These are phyloP conservation scores for Anagyrus pseudococci DNA, from an alignment of 2,888 invertebrate species.

Conservation along the genomic window DNA sequence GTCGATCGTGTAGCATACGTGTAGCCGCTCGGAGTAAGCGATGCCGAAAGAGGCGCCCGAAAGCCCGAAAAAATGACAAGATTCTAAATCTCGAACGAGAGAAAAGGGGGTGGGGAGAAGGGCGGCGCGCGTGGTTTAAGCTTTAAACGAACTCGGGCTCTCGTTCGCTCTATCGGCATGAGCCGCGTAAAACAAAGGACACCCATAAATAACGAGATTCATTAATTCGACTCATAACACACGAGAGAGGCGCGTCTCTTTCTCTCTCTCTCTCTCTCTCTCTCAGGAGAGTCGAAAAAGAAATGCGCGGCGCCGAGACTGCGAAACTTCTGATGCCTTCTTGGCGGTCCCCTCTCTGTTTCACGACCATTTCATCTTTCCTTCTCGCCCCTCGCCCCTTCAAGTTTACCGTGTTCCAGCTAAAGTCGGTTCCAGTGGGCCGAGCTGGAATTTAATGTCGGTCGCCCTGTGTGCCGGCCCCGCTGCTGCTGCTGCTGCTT, in stretches of 20 bases:
- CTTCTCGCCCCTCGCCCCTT: neutral
- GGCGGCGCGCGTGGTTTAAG: no score
- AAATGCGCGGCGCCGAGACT: slow-evolving; percentile 20
- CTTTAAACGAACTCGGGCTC: no score
- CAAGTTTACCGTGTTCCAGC: no score
- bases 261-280: slow-evolving; percentile 32
- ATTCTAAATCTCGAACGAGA: slow-evolving; percentile 35
- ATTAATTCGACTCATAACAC: slow-evolving; percentile 36
- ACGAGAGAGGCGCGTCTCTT: neutral
- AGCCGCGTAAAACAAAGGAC: slow-evolving; percentile 33
- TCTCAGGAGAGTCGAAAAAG: neutral
- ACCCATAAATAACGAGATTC: slow-evolving; percentile 37
- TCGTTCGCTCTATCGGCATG: no score
- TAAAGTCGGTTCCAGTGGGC: no score
- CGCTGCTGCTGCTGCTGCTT: slow-evolving; percentile 5
- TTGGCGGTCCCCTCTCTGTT: neutral
- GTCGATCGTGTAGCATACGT: no score
- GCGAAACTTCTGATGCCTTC: slow-evolving; percentile 19
- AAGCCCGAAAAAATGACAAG: slow-evolving; percentile 26
- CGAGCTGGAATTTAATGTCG: neutral
- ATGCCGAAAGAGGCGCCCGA: neutral
- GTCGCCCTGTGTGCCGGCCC: neutral
- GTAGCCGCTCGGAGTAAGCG: no score
- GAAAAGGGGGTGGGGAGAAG: no score
- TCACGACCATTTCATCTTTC: no score